Conservation (phyloP, 2,888 invertebrate genomes). For the Hyposoter didymator region DNA sequence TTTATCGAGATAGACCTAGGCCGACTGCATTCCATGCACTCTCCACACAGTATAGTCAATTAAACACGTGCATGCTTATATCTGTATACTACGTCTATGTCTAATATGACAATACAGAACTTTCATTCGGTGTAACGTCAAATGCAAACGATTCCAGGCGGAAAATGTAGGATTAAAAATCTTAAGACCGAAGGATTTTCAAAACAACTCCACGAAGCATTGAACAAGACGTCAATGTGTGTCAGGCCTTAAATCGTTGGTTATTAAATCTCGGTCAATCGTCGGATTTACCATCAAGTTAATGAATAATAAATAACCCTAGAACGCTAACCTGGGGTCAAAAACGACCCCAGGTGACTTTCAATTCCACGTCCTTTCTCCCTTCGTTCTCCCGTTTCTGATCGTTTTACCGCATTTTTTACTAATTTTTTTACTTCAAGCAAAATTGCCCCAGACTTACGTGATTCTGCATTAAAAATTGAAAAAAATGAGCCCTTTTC, state of each 20-base stretch:
- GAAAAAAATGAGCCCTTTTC: too few relatives aligned
- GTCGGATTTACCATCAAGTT: neutral
- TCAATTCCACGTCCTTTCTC: too few relatives aligned
- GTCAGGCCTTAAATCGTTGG: neutral
- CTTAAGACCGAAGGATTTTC: neutral
- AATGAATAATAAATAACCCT: neutral
- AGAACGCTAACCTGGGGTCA: too few relatives aligned
- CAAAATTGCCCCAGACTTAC: too few relatives aligned
- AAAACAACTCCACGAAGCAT: neutral
- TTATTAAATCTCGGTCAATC: neutral
- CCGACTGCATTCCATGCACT: constrained; percentile 66
- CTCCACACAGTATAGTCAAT: constrained; percentile 40
- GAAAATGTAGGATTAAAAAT: neutral
- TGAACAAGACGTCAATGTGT: neutral
- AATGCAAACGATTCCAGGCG: neutral
- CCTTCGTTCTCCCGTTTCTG: too few relatives aligned
- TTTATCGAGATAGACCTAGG: constrained; percentile 55
- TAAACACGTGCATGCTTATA: neutral
- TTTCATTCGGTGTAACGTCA: neutral
- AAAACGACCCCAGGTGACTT: too few relatives aligned
- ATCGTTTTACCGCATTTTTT: too few relatives aligned
- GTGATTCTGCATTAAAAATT: too few relatives aligned
- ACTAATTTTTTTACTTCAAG: too few relatives aligned
- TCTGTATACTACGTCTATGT: constrained; percentile 14
- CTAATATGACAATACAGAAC: neutral